These are phyloP conservation scores for Drosophila fungiperda DNA, from an alignment of 2,888 invertebrate genomes.

Conservation along the genomic window DNA sequence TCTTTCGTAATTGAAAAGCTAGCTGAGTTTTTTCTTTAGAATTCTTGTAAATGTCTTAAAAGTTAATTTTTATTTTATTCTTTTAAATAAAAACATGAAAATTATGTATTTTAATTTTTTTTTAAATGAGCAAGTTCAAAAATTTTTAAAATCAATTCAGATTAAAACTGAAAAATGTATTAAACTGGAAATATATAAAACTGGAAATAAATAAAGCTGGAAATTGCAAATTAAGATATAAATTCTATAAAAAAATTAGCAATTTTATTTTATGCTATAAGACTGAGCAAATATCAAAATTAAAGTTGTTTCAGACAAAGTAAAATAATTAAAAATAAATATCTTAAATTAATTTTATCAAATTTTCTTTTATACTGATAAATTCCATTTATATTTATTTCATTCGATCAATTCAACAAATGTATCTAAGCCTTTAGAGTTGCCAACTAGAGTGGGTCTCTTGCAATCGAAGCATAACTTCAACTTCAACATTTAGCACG, in stretches of 20 bases:
- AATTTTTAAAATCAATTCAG: too few relatives aligned
- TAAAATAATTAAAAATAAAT: background rate
- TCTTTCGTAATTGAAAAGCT: background rate
- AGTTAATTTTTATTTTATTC: too few relatives aligned
- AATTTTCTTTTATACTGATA: background rate
- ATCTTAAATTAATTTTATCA: background rate
- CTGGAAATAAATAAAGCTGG: too few relatives aligned
- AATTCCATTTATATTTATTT: background rate
- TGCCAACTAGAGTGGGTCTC: background rate
- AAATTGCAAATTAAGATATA: too few relatives aligned
- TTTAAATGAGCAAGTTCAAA: too few relatives aligned
- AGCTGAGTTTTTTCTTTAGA: background rate
- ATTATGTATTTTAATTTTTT: too few relatives aligned
- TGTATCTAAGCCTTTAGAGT: background rate
- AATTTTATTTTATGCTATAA: background rate
- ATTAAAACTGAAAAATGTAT: too few relatives aligned
- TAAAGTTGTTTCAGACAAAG: background rate
- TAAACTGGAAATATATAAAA: too few relatives aligned
- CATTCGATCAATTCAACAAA: background rate
- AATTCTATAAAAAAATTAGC: too few relatives aligned
- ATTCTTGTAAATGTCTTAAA: background rate
- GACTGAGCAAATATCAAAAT: background rate
- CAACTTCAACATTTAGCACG: conserved; percentile 43
- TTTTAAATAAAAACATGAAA: too few relatives aligned
- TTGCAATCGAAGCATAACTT: conserved; percentile 14